Evolutionary conservation across 2,797 vertebrate genomes (phyloP).

Genomic region (Phalanger gymnotis): DNA sequence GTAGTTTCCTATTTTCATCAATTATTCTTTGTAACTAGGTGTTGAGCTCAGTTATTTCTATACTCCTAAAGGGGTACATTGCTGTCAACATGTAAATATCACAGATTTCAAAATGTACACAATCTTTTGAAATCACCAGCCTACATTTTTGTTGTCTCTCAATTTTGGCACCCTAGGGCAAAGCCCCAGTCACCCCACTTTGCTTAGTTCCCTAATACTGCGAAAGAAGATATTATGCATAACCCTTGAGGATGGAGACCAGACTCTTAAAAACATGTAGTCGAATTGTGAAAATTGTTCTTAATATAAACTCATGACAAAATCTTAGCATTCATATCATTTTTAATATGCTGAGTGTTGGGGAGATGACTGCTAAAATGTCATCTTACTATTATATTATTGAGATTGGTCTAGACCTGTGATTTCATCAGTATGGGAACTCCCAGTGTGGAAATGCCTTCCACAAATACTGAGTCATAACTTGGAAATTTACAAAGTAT

Average conservation of each 20-base stretch:
- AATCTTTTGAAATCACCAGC: conserved; percentile 3
- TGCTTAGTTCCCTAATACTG: background rate
- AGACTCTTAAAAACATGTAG: conserved; percentile 43
- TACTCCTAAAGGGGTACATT: conserved; percentile 59
- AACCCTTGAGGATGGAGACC: conserved; percentile 15
- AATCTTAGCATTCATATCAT: conserved; percentile 34
- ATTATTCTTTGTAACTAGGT: conserved; percentile 77
- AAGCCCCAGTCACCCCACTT: background rate
- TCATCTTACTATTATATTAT: conserved; percentile 36
- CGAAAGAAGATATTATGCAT: conserved; percentile 36
- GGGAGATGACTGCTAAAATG: background rate
- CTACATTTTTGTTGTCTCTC: background rate
- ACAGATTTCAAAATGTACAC: conserved; percentile 50
- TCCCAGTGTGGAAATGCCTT: background rate
- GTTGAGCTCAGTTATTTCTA: conserved; percentile 57
- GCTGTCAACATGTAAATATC: conserved; percentile 59
- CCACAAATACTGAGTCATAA: background rate
- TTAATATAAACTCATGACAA: conserved; percentile 45
- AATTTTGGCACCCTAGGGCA: background rate
- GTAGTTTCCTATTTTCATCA: conserved; percentile 61
- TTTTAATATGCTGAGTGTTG: background rate
- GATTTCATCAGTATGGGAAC: background rate
- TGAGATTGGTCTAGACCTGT: background rate
- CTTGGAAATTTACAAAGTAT: background rate
- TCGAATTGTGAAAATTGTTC: conserved; percentile 17